These are phyloP conservation scores for Augiades crinisus DNA, from an alignment of 2,888 invertebrate species.

Conservation along the genomic window DNA sequence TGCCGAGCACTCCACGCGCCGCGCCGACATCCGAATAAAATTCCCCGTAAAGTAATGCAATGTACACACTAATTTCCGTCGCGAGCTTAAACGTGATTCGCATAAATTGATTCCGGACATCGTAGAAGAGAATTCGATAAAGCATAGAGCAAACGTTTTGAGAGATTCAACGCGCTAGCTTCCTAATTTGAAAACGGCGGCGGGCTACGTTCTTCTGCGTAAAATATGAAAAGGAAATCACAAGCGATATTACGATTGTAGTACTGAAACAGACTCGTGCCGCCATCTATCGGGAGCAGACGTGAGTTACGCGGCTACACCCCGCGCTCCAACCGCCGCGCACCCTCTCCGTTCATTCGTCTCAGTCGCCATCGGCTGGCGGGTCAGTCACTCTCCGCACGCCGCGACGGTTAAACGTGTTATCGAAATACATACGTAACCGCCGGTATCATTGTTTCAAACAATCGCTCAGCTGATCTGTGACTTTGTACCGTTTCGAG, in stretches of 20 bases:
- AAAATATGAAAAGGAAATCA: constrained; percentile 33
- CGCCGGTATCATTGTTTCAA: constrained; percentile 68
- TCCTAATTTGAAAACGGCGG: constrained; percentile 66
- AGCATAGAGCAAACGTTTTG: constrained; percentile 67
- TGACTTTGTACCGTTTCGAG: constrained; percentile 50
- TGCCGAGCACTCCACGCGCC: constrained; percentile 38
- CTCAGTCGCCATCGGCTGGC: constrained; percentile 34
- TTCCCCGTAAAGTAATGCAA: constrained; percentile 49
- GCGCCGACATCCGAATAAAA: constrained; percentile 37
- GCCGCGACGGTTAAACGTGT: constrained; percentile 41
- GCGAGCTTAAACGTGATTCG: constrained; percentile 66
- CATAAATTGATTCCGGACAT: constrained; percentile 73
- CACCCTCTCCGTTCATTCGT: constrained; percentile 52
- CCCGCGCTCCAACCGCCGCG: constrained; percentile 38
- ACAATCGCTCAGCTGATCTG: constrained; percentile 75
- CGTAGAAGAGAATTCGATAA: constrained; percentile 53
- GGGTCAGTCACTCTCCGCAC: constrained; percentile 63
- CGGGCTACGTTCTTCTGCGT: constrained; percentile 47
- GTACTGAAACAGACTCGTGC: constrained; percentile 28
- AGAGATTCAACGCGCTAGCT: constrained; percentile 37
- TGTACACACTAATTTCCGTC: constrained; percentile 75
- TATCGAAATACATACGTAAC: constrained; percentile 42
- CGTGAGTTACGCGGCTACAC: constrained; percentile 28
- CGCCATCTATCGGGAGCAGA: constrained; percentile 60
- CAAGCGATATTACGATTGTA: not conserved